Conservation (phyloP, 1,140 invertebrate genomes). For the Aporrectodea caliginosa region DNA sequence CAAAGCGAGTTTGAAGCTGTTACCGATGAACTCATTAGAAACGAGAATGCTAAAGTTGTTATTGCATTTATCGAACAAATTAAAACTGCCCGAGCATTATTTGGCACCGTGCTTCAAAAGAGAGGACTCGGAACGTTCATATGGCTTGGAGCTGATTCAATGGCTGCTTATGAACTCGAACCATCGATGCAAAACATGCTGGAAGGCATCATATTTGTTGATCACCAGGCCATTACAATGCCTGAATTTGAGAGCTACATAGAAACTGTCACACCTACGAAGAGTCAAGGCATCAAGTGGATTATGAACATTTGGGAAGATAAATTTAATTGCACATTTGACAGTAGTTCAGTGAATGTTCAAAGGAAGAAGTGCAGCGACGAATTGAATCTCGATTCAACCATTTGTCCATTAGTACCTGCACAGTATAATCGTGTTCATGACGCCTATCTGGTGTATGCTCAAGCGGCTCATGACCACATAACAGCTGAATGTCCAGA, state of each 20-base stretch:
- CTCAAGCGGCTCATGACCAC: neutral
- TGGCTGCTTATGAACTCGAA: neutral
- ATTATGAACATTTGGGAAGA: neutral
- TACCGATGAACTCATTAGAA: neutral
- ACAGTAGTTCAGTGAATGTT: neutral
- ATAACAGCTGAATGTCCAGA: neutral
- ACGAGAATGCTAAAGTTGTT: neutral
- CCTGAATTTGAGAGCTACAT: neutral
- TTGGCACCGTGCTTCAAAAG: neutral
- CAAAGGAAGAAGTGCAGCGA: neutral
- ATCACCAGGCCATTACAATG: neutral
- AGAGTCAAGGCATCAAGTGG: neutral
- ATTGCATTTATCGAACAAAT: neutral
- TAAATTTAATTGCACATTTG: neutral
- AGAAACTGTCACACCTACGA: neutral
- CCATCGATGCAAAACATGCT: neutral
- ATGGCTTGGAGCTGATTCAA: constrained; percentile 14
- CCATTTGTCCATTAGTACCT: neutral
- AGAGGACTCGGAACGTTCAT: constrained; percentile 14
- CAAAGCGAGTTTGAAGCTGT: neutral
- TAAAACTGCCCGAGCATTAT: neutral
- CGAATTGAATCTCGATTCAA: neutral
- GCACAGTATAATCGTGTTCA: neutral
- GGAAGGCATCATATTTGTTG: neutral
- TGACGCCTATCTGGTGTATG: neutral